Evolutionary conservation across 1,140 invertebrate genomes (phyloP).

Genomic region (Euura saliciscinereae): DNA sequence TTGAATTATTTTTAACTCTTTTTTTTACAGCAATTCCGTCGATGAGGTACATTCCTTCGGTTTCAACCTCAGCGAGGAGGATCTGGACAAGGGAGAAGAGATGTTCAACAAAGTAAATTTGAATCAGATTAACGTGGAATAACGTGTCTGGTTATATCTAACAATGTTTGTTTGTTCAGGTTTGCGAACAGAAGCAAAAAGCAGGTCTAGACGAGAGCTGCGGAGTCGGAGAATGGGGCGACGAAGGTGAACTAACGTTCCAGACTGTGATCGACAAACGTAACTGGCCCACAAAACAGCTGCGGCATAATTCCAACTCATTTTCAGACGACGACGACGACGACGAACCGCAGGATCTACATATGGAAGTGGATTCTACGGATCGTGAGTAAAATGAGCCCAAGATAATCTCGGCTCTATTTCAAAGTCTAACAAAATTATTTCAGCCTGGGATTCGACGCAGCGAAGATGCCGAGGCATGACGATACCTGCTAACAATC

Average conservation of each 20-base stretch:
- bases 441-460: slow-evolving; percentile 43
- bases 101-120: slow-evolving; percentile 65
- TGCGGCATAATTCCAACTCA: slow-evolving; percentile 50
- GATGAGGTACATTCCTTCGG: slow-evolving; percentile 62
- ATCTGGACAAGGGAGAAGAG: slow-evolving; percentile 60
- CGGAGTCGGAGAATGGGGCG: slow-evolving; percentile 40
- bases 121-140: slow-evolving; percentile 11
- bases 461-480: slow-evolving; percentile 32
- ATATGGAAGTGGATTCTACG: slow-evolving; percentile 60
- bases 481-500: slow-evolving; percentile 39
- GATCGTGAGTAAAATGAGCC: slow-evolving; percentile 50
- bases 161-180: slow-evolving; percentile 25
- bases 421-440: not conserved
- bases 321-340: slow-evolving; percentile 57
- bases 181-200: slow-evolving; percentile 47
- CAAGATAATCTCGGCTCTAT: not conserved
- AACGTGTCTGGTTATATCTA: not conserved
- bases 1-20: not conserved
- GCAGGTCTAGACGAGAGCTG: slow-evolving; percentile 41
- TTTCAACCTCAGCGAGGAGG: slow-evolving; percentile 61
- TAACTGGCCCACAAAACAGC: slow-evolving; percentile 45
- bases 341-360: slow-evolving; percentile 48
- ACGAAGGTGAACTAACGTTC: slow-evolving; percentile 56
- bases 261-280: slow-evolving; percentile 59
- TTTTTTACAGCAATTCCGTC: slow-evolving; percentile 54